These are phyloP conservation scores for Silvanus unidentatus DNA, from an alignment of 2,888 invertebrate genomes.

Conservation along the genomic window DNA sequence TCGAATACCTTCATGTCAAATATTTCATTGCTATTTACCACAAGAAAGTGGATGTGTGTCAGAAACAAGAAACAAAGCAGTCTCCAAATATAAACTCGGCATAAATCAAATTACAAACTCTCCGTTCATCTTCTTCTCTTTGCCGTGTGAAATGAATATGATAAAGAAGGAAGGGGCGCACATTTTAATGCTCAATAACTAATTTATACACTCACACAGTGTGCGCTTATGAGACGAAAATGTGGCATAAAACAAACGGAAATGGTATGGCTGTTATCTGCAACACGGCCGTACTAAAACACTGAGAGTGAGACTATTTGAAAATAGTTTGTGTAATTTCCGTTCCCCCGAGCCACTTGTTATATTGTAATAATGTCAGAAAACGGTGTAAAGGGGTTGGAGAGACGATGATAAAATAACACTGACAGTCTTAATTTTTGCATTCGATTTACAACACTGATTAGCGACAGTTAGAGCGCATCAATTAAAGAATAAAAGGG, in stretches of 20 bases:
- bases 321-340: conserved; percentile 50
- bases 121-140: too few relatives aligned
- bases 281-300: conserved; percentile 43
- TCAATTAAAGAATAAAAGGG: too few relatives aligned
- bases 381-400: too few relatives aligned
- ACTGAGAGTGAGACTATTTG: conserved; percentile 45
- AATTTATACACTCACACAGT: not conserved
- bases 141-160: too few relatives aligned
- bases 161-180: too few relatives aligned
- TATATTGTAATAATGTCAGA: conserved; percentile 45
- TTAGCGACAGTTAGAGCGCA: too few relatives aligned
- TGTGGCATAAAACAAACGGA: conserved; percentile 42
- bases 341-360: conserved; percentile 46
- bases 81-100: not conserved
- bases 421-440: too few relatives aligned
- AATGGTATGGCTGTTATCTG: conserved; percentile 45
- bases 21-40: conserved; percentile 13
- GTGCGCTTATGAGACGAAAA: conserved; percentile 26
- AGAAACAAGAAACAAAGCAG: not conserved
- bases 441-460: too few relatives aligned
- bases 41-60: not conserved
- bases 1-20: conserved; percentile 15
- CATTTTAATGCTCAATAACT: too few relatives aligned
- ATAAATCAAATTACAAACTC: not conserved
- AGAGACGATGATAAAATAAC: too few relatives aligned